phyloP scores from a whole-genome alignment of 1,140 invertebrate genomes.

The Archivesica marissinica region DNA sequence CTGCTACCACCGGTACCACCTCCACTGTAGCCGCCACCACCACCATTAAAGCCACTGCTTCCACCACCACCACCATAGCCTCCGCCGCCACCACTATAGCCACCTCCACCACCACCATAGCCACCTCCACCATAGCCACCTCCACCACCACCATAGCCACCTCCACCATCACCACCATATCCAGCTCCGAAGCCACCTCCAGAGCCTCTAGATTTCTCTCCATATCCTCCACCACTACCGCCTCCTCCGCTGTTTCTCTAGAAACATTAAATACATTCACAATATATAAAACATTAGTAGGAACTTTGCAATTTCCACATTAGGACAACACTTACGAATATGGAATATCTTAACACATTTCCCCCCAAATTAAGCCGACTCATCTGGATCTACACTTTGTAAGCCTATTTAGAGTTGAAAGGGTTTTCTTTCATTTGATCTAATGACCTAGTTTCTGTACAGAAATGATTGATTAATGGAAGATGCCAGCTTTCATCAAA shows the following conservation, averaged over 20 bases:
- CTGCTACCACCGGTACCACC: background rate
- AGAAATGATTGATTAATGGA: no score
- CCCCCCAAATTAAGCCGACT: no score
- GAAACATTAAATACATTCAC: background rate
- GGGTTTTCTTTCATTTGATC: no score
- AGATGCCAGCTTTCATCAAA: no score
- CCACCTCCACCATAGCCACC: background rate
- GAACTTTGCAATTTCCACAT: background rate
- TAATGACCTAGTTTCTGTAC: no score
- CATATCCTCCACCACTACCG: conserved; percentile 14
- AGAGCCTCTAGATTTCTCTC: background rate
- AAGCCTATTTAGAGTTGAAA: no score
- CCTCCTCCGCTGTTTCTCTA: background rate
- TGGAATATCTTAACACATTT: background rate
- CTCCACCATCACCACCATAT: background rate
- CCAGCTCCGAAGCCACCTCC: background rate
- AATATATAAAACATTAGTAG: background rate
- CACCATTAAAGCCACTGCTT: conserved; percentile 19
- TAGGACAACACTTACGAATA: background rate
- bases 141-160: background rate
- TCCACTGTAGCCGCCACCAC: background rate
- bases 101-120: conserved; percentile 2
- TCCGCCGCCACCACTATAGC: background rate
- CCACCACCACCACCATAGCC: background rate
- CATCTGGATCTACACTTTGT: no score